These are phyloP conservation scores for Panagrolaimus sp. DNA, from an alignment of 1,140 invertebrate species.

Conservation along the genomic window DNA sequence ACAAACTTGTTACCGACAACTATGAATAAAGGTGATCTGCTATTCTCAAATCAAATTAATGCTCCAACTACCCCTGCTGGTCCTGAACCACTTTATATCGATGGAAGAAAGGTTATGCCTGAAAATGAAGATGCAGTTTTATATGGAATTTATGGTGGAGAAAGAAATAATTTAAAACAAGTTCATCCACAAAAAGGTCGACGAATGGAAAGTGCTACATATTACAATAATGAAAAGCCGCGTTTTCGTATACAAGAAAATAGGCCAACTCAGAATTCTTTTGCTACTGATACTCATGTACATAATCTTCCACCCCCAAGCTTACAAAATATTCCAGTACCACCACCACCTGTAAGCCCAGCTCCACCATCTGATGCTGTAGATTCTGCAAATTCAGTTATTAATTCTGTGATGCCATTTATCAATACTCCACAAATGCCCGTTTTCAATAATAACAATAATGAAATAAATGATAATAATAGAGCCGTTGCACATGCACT, in stretches of 20 bases:
- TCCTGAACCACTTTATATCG: conserved; percentile 9
- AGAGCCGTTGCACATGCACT: neutral
- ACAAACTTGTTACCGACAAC: neutral
- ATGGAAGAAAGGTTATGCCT: neutral
- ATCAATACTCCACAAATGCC: neutral
- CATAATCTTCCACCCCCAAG: no score
- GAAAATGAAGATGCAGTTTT: conserved; percentile 6
- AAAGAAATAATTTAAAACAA: neutral
- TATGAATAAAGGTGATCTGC: conserved; percentile 5
- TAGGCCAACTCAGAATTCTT: no score
- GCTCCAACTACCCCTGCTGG: neutral
- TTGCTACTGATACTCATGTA: no score
- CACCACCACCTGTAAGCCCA: neutral
- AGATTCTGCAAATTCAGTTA: neutral
- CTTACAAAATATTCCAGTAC: neutral
- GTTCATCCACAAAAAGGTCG: no score
- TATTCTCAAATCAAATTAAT: conserved; percentile 6
- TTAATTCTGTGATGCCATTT: conserved; percentile 6
- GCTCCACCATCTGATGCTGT: neutral
- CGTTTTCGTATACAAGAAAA: no score
- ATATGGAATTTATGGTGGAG: neutral
- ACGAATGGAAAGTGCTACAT: no score
- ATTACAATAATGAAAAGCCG: no score
- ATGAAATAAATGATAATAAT: no score
- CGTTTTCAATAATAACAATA: neutral